Evolutionary conservation across 2,888 invertebrate species (phyloP), one percentile per base, ranked within the genome.

Genomic region (Phalangium opilio): DNA sequence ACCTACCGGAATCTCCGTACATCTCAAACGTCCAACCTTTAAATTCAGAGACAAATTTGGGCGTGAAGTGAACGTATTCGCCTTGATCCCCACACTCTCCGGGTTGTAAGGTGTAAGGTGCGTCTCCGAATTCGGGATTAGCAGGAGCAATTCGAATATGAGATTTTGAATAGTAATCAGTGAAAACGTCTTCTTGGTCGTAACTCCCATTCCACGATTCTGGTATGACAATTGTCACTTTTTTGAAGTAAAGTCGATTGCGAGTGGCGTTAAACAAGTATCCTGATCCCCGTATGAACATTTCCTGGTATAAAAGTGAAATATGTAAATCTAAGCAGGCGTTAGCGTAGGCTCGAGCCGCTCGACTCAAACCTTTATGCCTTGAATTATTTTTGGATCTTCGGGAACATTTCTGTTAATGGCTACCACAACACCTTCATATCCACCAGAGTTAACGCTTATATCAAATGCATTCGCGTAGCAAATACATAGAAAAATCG

Each of bases 61-160:
- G 59, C 2, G 61, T 60, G 17, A 75, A 54, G 57, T 71, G 74
- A 41, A 77, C 73, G 60, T 74, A 75, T 58, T 75, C 74, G 0
- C 76, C 77, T 4, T 61, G 63, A 54, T 70, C 67, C 3, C 75
- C 75, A 56, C 77, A 78, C 11, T 74, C 74, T 20, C 72, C 66
- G 2, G 73, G 72, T 60, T 77, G 77, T 58, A 75, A 73, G 1
- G 77, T 77, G 72, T 73, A 76, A n/a, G 73, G 67, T 10, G 65
- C 58, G 57, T 70, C 67, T 3, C 68, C 68, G 50, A 72, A 73
- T 40, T 74, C 64, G 4, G 71, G 69, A 20, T 71, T 70, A 10
- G 64, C 62, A 3, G 70, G 70, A 19, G 73, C 64, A 2, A 68
- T 58, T 21, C 71, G 60, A 41, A 78, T 64, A 58, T 77, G 75